Evolutionary conservation across 2,113 vertebrate genomes (phyloP).

Genomic region (Pholis gunnellus): DNA sequence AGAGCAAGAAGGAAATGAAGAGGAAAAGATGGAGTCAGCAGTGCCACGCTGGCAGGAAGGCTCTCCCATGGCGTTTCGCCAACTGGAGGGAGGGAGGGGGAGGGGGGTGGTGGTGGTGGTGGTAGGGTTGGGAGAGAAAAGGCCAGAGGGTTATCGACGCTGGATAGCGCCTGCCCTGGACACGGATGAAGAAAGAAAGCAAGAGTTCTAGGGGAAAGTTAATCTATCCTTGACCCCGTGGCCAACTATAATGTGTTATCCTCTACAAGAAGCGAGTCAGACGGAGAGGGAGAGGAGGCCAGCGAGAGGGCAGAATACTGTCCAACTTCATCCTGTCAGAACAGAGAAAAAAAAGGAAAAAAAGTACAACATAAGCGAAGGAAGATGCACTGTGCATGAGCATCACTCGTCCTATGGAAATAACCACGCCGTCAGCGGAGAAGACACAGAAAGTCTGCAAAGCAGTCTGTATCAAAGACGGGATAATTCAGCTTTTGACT

Average conservation of each 20-base stretch:
- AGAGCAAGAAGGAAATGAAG: constrained; percentile 52
- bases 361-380: constrained; percentile 33
- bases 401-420: constrained; percentile 19
- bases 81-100: constrained; percentile 34
- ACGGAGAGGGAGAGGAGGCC: constrained; percentile 53
- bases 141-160: constrained; percentile 61
- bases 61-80: constrained; percentile 75
- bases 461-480: constrained; percentile 36
- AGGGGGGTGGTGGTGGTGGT: constrained; percentile 1
- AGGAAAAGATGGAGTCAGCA: constrained; percentile 74
- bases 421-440: constrained; percentile 18
- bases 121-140: constrained; percentile 18
- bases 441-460: constrained; percentile 26
- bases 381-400: constrained; percentile 13
- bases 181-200: constrained; percentile 49
- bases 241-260: constrained; percentile 57
- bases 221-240: constrained; percentile 70
- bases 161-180: constrained; percentile 44
- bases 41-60: constrained; percentile 86
- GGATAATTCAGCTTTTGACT: constrained; percentile 35
- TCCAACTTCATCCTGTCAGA: constrained; percentile 64
- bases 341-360: constrained; percentile 34
- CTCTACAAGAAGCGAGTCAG: constrained; percentile 46
- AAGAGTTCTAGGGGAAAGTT: constrained; percentile 56
- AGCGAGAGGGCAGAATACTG: constrained; percentile 55